Evolutionary conservation across 2,797 vertebrate genomes (phyloP).

Genomic region (Oryzias sinensis): DNA sequence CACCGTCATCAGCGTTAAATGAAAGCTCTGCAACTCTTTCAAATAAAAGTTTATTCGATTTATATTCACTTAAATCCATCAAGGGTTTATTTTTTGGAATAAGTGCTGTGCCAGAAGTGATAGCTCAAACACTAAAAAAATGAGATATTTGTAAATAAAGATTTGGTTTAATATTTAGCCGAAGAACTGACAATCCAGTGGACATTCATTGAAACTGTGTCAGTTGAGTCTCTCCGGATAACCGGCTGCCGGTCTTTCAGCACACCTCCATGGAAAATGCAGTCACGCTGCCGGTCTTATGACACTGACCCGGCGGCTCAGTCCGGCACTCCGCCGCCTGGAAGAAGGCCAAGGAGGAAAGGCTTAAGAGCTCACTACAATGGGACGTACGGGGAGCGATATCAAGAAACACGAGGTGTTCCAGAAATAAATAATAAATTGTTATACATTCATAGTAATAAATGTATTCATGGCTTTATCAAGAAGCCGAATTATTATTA

Average conservation of each 20-base stretch:
- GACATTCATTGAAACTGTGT: too few species aligned
- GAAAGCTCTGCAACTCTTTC: slow-evolving; percentile 42
- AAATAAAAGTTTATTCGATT: slow-evolving; percentile 25
- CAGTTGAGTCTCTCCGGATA: slow-evolving; percentile 10
- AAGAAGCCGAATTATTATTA: background rate
- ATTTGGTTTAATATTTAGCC: too few species aligned
- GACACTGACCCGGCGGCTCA: slow-evolving; percentile 69
- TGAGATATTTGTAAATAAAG: too few species aligned
- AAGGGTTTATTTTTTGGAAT: too few species aligned
- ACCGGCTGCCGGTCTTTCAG: slow-evolving; percentile 1
- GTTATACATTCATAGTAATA: background rate
- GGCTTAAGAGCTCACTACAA: slow-evolving; percentile 49
- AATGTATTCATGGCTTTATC: background rate
- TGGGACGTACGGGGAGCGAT: slow-evolving; percentile 36
- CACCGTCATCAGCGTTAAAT: slow-evolving; percentile 71
- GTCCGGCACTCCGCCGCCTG: slow-evolving; percentile 50
- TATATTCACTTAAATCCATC: too few species aligned
- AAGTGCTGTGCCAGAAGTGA: too few species aligned
- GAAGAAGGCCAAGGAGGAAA: slow-evolving; percentile 59
- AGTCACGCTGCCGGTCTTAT: slow-evolving; percentile 76
- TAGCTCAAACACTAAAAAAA: too few species aligned
- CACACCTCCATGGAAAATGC: slow-evolving; percentile 76
- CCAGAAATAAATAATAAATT: background rate
- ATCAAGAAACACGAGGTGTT: slow-evolving; percentile 20
- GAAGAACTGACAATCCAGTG: too few species aligned